Evolutionary conservation across 1,140 invertebrate species (phyloP), one percentile per base, ranked within the genome.

Genomic region (Wiebesia pumilae): DNA sequence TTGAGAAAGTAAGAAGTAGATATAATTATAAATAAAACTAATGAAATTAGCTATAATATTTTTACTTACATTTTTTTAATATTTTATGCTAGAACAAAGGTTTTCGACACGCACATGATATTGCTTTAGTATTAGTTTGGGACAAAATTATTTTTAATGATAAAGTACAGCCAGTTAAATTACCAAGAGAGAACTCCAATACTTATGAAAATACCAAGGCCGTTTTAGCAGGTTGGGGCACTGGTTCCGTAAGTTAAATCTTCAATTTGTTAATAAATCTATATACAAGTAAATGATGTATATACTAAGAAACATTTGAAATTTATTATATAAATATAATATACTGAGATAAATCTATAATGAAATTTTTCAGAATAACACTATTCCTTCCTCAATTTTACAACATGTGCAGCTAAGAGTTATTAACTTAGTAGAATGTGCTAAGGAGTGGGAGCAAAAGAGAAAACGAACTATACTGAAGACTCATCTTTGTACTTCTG

Each of bases 191-290:
- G 1, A 33, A 35, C 6, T 35, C 0, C 14, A 35, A 16, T 2
- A 21, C 9, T 30, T 65, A 84, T 35, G 82, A 75, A 40, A 33
- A 43, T 35, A 1, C 3, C 0, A 77, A 73, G 10, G 71, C n/a
- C 19, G 0, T 84, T 62, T 62, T 84, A 65, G 35, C 82, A 16
- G 82, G 71, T 12, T 84, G 82, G 82, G 54, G 51, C 30, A 30
- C 38, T 35, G 1, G 30, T 27, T 1, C 40, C 0, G 81, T 83
- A 83, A 83, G 69, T 58, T 30, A 14, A 30, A 51, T 3, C n/a
- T 30, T 73, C 38, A 16, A 54, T 14, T n/a, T n/a, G n/a, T n/a
- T n/a, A n/a, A n/a, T 47, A 47, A 47, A 47, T 47, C 43, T 7
- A 47, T 47, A 47, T 47, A 7, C 14, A 47, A 47, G 43, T 47